Evolutionary conservation across 2,113 vertebrate genomes (phyloP), one percentile per base, ranked within the genome.

Genomic region (Myiozetetes cayanensis): DNA sequence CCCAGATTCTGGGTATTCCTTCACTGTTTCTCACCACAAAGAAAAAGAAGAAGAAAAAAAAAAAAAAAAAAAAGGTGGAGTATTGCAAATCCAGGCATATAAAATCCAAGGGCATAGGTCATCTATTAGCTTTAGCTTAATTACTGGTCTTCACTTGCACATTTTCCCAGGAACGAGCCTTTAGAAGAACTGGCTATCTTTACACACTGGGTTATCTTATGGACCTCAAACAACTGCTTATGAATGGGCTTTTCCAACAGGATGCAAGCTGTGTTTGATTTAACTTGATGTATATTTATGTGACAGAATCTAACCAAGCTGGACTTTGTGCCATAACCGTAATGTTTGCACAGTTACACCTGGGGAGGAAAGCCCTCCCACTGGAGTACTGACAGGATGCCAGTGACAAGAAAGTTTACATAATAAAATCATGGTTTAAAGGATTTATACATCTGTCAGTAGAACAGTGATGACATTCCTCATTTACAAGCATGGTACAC

Each of bases 381-480:
- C 50, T 56, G 28, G 4, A 50, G 61, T 18, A 92, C 44, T 90
- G 85, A 94, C 67, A 94, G 81, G 77, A 96, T 58, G 75, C 75
- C 84, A 85, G 55, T 90, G 85, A 63, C 78, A 94, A 90, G 68
- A 87, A 82, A 87, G 89, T 94, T 87, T 95, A 82, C 50, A 74
- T 74, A 68, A 94, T 77, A 85, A 96, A 91, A 82, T 89, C 58
- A 49, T 41, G 18, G 67, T 89, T 96, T 96, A 88, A 96, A 91
- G 89, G 88, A 85, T 83, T 95, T 94, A 87, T 71, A 37, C 58
- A 82, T 93, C 92, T 97, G 87, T 93, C 96, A 94, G n/a, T 87
- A 82, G n/a, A 58, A n/a, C 39, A 66, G 62, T 33, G 49, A 87
- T 85, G 85, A 93, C 58, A 70, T 43, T 90, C 41, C 83, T 80